Conservation (phyloP, 2,113 vertebrate species). For the Gasterosteus aculeatus region DNA sequence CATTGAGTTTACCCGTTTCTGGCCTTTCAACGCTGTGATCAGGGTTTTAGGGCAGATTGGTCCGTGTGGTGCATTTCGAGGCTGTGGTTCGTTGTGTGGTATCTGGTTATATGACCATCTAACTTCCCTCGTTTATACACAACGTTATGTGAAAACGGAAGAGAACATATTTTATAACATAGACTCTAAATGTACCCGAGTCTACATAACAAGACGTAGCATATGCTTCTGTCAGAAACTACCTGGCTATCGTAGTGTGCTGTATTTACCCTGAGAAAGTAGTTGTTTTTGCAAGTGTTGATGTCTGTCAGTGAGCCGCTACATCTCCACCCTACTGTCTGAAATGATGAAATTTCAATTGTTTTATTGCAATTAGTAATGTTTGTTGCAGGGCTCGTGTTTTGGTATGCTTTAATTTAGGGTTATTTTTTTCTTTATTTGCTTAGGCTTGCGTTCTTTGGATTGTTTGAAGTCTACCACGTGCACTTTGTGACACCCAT, state of each 20-base stretch:
- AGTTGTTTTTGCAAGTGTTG: neutral
- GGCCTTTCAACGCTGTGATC: neutral
- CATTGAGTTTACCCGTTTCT: no score
- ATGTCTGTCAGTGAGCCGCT: neutral
- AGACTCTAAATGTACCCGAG: neutral
- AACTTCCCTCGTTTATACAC: neutral
- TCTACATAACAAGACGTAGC: neutral
- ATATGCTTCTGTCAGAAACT: neutral
- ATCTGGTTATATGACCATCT: neutral
- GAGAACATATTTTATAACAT: neutral
- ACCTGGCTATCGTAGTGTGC: neutral
- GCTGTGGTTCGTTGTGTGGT: neutral
- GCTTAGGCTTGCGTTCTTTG: no score
- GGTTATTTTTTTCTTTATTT: neutral
- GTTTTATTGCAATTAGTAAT: neutral
- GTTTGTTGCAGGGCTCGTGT: neutral
- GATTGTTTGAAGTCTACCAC: neutral
- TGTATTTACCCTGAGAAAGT: neutral
- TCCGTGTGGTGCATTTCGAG: neutral
- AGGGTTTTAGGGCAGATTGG: no score
- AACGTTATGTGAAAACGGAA: neutral
- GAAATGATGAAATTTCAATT: neutral
- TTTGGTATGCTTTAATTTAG: neutral
- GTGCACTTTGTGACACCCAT: neutral
- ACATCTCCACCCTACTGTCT: neutral